phyloP scores from a whole-genome alignment of 2,797 vertebrate genomes.

The Enoplosus armatus region DNA sequence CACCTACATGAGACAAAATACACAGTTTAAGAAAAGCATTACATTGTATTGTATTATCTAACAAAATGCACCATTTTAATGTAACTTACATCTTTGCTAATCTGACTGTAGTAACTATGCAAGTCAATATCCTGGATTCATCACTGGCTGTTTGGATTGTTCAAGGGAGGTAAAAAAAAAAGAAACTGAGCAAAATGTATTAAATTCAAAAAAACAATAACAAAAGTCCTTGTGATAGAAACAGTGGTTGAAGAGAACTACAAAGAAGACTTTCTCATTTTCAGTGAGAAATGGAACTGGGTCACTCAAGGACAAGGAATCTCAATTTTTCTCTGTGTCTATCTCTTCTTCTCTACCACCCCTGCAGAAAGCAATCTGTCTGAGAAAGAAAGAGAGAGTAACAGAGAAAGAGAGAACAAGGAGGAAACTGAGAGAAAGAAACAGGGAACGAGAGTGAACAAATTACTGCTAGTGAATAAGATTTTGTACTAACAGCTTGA shows the following conservation, averaged over 20 bases:
- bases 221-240: slow-evolving; percentile 43
- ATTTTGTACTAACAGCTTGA: slow-evolving; percentile 71
- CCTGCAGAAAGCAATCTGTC: slow-evolving; percentile 73
- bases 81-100: neutral
- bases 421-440: slow-evolving; percentile 27
- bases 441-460: slow-evolving; percentile 46
- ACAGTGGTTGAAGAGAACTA: slow-evolving; percentile 28
- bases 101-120: neutral
- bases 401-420: slow-evolving; percentile 36
- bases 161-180: slow-evolving; percentile 7
- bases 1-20: neutral
- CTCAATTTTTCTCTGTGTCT: slow-evolving; percentile 55
- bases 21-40: neutral
- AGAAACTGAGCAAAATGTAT: slow-evolving; percentile 33
- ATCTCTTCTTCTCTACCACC: slow-evolving; percentile 52
- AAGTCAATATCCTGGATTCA: slow-evolving; percentile 16
- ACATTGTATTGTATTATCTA: neutral
- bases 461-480: slow-evolving; percentile 65
- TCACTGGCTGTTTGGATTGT: slow-evolving; percentile 6
- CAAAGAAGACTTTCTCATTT: slow-evolving; percentile 61
- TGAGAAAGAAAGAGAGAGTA: slow-evolving; percentile 39
- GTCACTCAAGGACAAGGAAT: slow-evolving; percentile 76
- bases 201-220: slow-evolving; percentile 41
- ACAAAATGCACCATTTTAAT: neutral
- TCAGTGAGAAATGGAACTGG: slow-evolving; percentile 63